phyloP scores from a whole-genome alignment of 2,888 invertebrate genomes.

The Pasiphila rectangulata region DNA sequence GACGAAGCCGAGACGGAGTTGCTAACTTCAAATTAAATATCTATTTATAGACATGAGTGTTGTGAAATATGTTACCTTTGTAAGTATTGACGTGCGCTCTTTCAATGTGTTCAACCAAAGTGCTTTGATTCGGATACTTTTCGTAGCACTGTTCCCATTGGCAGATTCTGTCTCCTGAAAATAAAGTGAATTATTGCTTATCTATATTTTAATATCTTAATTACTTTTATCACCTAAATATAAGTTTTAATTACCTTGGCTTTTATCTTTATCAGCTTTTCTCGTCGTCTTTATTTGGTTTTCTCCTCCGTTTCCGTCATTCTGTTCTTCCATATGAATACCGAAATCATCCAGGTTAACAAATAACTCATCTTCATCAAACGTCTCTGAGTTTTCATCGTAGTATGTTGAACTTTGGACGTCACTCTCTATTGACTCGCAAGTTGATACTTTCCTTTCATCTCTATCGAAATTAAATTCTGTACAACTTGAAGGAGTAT shows the following conservation, averaged over 20 bases:
- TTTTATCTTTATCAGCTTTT: slow-evolving; percentile 56
- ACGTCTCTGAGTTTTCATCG: slow-evolving; percentile 69
- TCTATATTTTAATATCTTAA: not conserved
- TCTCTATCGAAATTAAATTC: slow-evolving; percentile 66
- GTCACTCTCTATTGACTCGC: slow-evolving; percentile 72
- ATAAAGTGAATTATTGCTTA: not conserved
- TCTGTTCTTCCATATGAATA: slow-evolving; percentile 58
- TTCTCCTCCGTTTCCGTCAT: slow-evolving; percentile 38
- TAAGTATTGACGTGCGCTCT: slow-evolving; percentile 93
- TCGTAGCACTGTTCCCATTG: slow-evolving; percentile 93
- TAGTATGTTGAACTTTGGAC: slow-evolving; percentile 67
- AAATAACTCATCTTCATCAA: slow-evolving; percentile 73
- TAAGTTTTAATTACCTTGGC: slow-evolving; percentile 49
- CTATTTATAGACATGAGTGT: no score
- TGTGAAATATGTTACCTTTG: slow-evolving; percentile 77
- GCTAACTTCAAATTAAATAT: no score
- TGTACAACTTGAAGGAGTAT: slow-evolving; percentile 69
- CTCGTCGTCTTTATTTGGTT: slow-evolving; percentile 40
- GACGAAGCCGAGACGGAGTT: no score
- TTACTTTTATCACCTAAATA: not conserved
- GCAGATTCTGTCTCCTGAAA: slow-evolving; percentile 81
- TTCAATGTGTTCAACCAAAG: slow-evolving; percentile 91
- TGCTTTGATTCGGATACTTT: slow-evolving; percentile 88
- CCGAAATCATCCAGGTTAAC: slow-evolving; percentile 73
- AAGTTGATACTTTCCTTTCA: slow-evolving; percentile 64